Evolutionary conservation across 1,140 invertebrate species (phyloP), one percentile per base, ranked within the genome.

Genomic region (Drosophila tani): DNA sequence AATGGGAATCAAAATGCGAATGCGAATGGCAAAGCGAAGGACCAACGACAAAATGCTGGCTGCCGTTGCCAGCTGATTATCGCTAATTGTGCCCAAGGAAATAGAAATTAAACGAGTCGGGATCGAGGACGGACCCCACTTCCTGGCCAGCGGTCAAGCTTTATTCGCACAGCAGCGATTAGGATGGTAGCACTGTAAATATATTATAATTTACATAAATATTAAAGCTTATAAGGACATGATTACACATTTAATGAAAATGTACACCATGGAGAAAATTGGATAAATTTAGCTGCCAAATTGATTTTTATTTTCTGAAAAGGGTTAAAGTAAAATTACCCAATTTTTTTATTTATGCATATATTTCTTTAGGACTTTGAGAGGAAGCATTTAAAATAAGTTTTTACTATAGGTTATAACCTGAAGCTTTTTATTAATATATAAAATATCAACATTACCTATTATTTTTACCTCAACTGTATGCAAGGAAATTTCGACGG

Each of bases 81-180:
- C 75, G 75, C 81, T 88, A 88, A 88, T 88, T 88, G 85, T 66
- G 78, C 70, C 59, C 70, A 70, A 73, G 84, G 84, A 81, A 87
- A 83, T 82, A 58, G 65, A 75, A 81, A 84, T 67, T 67, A 81
- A 88, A 85, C 68, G 64, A 74, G 63, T 57, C 58, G 38, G 76
- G 51, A 51, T 27, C 55, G 38, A 55, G 43, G 43, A 70, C 63
- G 63, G 62, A 27, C 19, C 35, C 21, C 41, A 64, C 35, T 63
- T 66, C 63, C 63, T 66, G 58, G 17, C 57, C 47, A 55, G 63
- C 63, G 53, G 53, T 55, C 53, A 40, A 38, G 35, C 53, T 21
- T n/a, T 15, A n/a, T 6, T 56, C 15, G 14, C 53, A 56, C 53
- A 56, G 35, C 19, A 40, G 19, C 2, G 53, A 14, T 11, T 2